phyloP scores from a whole-genome alignment of 2,113 vertebrate species.

The Peromyscus leucopus region DNA sequence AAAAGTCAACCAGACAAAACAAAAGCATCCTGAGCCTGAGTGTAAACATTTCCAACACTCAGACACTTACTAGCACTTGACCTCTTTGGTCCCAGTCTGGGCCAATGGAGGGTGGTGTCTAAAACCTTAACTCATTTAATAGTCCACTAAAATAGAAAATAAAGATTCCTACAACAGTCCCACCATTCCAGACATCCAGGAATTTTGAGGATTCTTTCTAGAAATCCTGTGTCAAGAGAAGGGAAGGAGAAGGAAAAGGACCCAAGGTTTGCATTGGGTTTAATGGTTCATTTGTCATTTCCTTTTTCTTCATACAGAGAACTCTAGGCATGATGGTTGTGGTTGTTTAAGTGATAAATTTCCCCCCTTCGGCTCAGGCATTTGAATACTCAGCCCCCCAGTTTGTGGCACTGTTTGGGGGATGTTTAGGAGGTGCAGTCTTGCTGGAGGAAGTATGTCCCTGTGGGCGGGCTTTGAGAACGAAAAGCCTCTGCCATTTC shows the following conservation, averaged over 20 bases:
- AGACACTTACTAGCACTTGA: not conserved
- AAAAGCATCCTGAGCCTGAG: not conserved
- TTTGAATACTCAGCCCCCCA: not conserved
- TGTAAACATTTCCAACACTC: not conserved
- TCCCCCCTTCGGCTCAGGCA: not conserved
- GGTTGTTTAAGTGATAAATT: not conserved
- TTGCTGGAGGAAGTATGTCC: not conserved
- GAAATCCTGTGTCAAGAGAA: not conserved
- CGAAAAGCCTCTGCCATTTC: not conserved
- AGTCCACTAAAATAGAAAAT: not conserved
- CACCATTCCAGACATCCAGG: too few species aligned
- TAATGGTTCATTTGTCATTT: not conserved
- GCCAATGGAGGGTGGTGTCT: not conserved
- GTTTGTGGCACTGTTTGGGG: not conserved
- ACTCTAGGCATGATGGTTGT: not conserved
- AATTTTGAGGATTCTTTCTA: not conserved
- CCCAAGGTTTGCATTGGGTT: slow-evolving; percentile 17
- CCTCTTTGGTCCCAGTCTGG: not conserved
- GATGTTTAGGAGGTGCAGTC: not conserved
- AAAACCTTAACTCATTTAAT: not conserved
- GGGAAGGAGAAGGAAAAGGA: not conserved
- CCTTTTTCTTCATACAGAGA: not conserved
- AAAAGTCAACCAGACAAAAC: not conserved
- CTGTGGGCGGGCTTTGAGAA: not conserved
- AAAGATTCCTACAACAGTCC: not conserved